Evolutionary conservation across 2,888 invertebrate genomes (phyloP).

Genomic region (Tinea pellionella): DNA sequence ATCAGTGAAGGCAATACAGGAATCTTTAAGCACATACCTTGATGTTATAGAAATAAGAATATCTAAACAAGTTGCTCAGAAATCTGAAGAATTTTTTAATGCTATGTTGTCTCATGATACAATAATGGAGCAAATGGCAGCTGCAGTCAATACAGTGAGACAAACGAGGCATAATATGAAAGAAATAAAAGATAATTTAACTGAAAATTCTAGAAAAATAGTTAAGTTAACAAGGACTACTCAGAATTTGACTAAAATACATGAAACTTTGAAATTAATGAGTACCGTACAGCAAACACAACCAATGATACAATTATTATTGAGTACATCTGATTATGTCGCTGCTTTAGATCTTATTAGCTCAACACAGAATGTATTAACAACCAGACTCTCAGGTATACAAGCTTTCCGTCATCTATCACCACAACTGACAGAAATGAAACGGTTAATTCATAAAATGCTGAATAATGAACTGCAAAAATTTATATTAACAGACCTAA

Average conservation of each 20-base stretch:
- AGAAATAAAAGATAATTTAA: constrained; percentile 81
- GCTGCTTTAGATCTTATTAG: constrained; percentile 96
- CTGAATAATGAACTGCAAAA: constrained; percentile 93
- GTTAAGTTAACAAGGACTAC: constrained; percentile 76
- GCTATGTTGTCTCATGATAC: constrained; percentile 99
- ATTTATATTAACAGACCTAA: constrained; percentile 91
- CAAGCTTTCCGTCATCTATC: constrained; percentile 96
- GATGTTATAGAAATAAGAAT: constrained; percentile 96
- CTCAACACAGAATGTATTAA: constrained; percentile 94
- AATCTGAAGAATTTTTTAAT: constrained; percentile 97
- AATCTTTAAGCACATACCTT: constrained; percentile 92
- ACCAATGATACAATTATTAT: constrained; percentile 92
- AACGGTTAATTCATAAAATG: constrained; percentile 96
- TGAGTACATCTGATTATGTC: constrained; percentile 96
- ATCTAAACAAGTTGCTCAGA: constrained; percentile 91
- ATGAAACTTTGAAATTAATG: constrained; percentile 88
- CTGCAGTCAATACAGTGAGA: constrained; percentile 82
- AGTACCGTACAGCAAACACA: constrained; percentile 97
- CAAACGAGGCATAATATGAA: constrained; percentile 80
- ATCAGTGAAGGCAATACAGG: constrained; percentile 80
- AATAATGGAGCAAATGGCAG: constrained; percentile 93
- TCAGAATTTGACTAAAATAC: constrained; percentile 73
- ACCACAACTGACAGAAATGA: constrained; percentile 95
- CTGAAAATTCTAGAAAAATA: constrained; percentile 83
- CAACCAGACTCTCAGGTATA: constrained; percentile 90